Evolutionary conservation across 2,888 invertebrate genomes (phyloP), one percentile per base, ranked within the genome.

Genomic region (Synanthedon myopaeformis): DNA sequence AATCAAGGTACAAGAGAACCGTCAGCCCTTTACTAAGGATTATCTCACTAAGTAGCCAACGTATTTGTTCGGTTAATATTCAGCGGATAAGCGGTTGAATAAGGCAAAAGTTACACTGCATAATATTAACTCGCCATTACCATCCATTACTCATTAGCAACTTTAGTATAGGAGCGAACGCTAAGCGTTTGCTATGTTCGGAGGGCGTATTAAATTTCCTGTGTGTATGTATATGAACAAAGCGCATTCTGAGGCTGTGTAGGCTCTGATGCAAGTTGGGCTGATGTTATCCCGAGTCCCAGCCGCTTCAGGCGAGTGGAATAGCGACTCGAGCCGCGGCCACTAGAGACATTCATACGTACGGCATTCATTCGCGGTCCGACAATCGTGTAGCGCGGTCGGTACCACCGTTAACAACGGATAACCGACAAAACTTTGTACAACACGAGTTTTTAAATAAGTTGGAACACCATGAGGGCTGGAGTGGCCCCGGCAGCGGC

Each of bases 321-420:
- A 67, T 23, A 23, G 23, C 69, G 72, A 62, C 13, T 12, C 45
- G 45, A 14, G 45, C 45, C 35, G 35, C 35, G 35, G 35, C 35
- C 35, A 10, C 8, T 10, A 1, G 35, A 35, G 23, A 23, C 23
- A 5, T 23, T 23, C 23, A 23, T 23, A 28, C 45, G n/a, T 45
- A n/a, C 45, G n/a, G 13, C n/a, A n/a, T n/a, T 67, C 83, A 85
- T 76, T 84, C 82, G 82, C 80, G 74, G 72, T 70, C 72, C 69
- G 79, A 70, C 76, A 69, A 71, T 74, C 63, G 75, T 67, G 75
- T 68, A 75, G 82, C 77, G 76, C 76, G 75, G 76, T 72, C 75
- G 77, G 69, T 62, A 35, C 35, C 35, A 10, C 35, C 35, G 35
- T 10, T 3, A 35, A 10, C 10, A 13, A 13, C 45, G n/a, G 45